These are phyloP conservation scores for Myrmecophaga tridactyla DNA, from an alignment of 2,113 vertebrate genomes.

Conservation along the genomic window DNA sequence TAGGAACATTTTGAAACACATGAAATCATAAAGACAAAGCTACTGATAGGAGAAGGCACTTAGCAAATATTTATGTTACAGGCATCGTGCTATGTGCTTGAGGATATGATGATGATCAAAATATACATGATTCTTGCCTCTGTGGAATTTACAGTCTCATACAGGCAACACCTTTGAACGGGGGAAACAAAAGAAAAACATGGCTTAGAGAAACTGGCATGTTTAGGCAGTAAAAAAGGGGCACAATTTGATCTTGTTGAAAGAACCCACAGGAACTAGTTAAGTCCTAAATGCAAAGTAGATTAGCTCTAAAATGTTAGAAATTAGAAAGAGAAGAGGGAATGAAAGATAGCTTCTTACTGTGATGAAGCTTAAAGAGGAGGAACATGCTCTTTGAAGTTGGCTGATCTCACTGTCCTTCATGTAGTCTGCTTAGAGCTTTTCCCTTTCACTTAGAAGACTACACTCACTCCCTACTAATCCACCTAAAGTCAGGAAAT, in stretches of 20 bases:
- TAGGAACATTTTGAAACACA: neutral
- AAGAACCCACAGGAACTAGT: neutral
- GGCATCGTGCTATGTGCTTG: neutral
- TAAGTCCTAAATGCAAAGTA: neutral
- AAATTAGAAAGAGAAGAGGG: neutral
- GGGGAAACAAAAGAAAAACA: neutral
- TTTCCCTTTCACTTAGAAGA: neutral
- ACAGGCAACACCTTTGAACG: neutral
- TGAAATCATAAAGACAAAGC: neutral
- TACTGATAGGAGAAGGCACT: neutral
- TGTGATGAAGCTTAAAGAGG: neutral
- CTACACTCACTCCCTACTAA: neutral
- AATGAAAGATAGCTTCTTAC: neutral
- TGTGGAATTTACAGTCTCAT: neutral
- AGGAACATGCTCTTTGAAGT: neutral
- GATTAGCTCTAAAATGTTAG: neutral
- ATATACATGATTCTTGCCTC: neutral
- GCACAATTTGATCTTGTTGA: neutral
- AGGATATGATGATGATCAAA: neutral
- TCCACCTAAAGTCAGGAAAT: neutral
- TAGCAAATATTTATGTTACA: neutral
- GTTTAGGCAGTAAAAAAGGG: neutral
- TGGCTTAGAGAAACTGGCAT: neutral
- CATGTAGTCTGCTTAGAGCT: neutral
- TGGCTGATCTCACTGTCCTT: neutral